phyloP scores from a whole-genome alignment of 2,113 vertebrate species.

The Litocranius walleri region DNA sequence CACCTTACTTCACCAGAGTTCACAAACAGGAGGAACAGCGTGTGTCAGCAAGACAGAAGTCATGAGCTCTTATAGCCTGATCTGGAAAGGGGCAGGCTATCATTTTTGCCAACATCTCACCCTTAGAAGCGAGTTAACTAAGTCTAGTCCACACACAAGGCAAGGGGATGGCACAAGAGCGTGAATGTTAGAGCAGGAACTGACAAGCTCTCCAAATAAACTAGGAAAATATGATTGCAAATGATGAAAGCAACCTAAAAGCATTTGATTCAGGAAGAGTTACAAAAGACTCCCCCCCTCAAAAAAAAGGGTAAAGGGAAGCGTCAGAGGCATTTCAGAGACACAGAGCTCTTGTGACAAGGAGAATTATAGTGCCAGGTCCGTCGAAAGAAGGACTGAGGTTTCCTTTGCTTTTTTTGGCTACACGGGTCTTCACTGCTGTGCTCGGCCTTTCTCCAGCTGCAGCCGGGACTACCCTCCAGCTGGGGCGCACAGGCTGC shows the following conservation, averaged over 20 bases:
- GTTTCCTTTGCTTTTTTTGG: neutral
- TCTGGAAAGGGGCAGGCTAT: neutral
- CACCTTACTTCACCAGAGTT: neutral
- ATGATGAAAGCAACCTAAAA: neutral
- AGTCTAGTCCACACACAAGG: neutral
- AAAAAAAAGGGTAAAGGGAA: neutral
- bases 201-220: neutral
- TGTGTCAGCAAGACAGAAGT: neutral
- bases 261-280: neutral
- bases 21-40: neutral
- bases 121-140: neutral
- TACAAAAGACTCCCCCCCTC: neutral
- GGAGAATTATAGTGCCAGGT: neutral
- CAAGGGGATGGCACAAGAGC: neutral
- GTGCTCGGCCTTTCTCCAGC: neutral
- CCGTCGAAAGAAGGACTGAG: neutral
- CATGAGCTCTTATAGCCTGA: neutral
- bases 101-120: neutral
- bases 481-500: fast-evolving
- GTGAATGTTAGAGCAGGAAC: too few relatives aligned
- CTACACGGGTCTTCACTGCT: neutral
- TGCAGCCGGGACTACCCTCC: fast-evolving
- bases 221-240: neutral
- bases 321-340: neutral
- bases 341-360: neutral